A percentile compares a stretch with the other conserved stretches of the same genome.
Evolutionary conservation across 2,888 invertebrate genomes (phyloP).

Genomic region (Spilosoma lubricipeda): DNA sequence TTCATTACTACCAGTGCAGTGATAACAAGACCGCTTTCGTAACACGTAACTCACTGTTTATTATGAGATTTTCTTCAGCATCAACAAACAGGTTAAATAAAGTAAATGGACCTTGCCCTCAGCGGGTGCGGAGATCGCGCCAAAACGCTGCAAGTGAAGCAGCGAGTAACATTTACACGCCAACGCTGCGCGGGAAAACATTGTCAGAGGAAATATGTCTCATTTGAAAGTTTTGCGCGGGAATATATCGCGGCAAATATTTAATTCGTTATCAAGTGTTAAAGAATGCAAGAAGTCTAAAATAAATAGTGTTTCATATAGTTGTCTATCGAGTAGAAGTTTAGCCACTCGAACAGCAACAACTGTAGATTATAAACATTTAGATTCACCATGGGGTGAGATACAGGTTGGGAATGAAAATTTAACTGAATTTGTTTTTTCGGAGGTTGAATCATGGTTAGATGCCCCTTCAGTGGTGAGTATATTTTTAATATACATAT

Average conservation of each 20-base stretch:
- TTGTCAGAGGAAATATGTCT: conserved; percentile 70
- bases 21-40: conserved; percentile 46
- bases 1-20: conserved; percentile 50
- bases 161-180: conserved; percentile 66
- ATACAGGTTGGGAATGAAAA: conserved; percentile 85
- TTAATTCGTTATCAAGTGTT: conserved; percentile 57
- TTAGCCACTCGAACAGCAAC: conserved; percentile 72
- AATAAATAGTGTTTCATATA: conserved; percentile 44
- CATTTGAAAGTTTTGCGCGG: conserved; percentile 82
- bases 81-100: conserved; percentile 62
- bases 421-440: conserved; percentile 87
- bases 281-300: conserved; percentile 65
- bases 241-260: conserved; percentile 73
- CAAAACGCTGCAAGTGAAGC: conserved; percentile 64
- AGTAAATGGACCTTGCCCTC: conserved; percentile 78
- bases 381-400: conserved; percentile 81
- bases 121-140: conserved; percentile 64
- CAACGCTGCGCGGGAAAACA: conserved; percentile 69
- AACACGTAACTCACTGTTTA: conserved; percentile 53
- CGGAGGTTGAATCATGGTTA: conserved; percentile 84
- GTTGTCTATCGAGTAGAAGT: conserved; percentile 59
- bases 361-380: conserved; percentile 66
- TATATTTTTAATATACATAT: conserved; percentile 39
- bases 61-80: conserved; percentile 58
- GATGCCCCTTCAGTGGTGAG: conserved; percentile 89